Evolutionary conservation across 2,113 vertebrate genomes (phyloP).

Genomic region (Phoxinus phoxinus): DNA sequence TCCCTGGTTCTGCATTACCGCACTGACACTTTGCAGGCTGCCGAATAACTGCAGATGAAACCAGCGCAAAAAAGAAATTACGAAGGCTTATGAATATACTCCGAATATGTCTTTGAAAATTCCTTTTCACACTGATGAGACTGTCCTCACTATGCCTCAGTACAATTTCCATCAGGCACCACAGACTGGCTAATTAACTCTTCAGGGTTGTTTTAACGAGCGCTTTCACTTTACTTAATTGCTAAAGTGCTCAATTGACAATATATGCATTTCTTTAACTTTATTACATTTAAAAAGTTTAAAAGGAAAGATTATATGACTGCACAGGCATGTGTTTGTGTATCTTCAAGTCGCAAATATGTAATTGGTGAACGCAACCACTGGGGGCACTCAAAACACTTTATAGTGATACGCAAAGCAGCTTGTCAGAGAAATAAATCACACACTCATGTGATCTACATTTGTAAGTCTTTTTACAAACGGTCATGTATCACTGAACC

Average conservation of each 20-base stretch:
- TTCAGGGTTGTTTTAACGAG: not conserved
- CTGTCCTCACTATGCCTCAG: not conserved
- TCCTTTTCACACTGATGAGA: conserved; percentile 8
- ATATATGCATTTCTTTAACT: conserved; percentile 4
- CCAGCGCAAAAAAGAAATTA: conserved; percentile 1
- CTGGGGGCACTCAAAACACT: not conserved
- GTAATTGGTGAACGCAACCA: not conserved
- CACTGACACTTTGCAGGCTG: conserved; percentile 30
- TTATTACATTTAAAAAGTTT: not conserved
- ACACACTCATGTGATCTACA: not conserved
- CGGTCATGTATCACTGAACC: not conserved
- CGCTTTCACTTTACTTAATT: not conserved
- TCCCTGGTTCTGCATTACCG: conserved; percentile 12
- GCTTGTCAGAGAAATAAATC: not conserved
- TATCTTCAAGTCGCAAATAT: not conserved
- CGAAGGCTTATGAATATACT: not conserved
- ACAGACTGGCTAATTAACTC: conserved; percentile 7
- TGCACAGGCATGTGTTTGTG: not conserved
- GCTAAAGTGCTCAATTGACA: not conserved
- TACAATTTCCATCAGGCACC: not conserved
- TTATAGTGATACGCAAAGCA: not conserved
- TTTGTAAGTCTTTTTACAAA: not conserved
- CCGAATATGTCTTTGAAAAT: not conserved
- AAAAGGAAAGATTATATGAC: not conserved
- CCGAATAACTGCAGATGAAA: conserved; percentile 5